phyloP scores from a whole-genome alignment of 2,797 vertebrate species.

The Aphelocoma californica region DNA sequence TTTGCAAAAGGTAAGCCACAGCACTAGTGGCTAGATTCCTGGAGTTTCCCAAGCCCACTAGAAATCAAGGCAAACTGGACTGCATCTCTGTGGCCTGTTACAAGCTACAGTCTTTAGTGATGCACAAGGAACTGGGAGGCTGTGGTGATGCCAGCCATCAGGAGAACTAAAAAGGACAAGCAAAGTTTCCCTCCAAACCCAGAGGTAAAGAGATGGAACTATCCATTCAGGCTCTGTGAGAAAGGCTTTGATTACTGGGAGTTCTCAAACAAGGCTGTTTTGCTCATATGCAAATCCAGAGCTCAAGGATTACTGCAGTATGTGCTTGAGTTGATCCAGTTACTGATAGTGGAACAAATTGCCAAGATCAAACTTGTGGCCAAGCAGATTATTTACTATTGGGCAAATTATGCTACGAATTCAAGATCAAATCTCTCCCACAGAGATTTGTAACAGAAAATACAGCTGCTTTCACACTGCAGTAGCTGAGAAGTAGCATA shows the following conservation, averaged over 20 bases:
- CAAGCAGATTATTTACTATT: neutral
- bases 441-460: neutral
- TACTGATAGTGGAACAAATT: neutral
- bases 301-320: neutral
- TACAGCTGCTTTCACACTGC: neutral
- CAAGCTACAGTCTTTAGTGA: neutral
- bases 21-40: neutral
- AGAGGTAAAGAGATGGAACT: neutral
- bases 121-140: neutral
- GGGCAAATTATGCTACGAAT: neutral
- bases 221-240: neutral
- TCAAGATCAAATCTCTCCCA: neutral
- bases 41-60: neutral
- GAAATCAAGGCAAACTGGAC: neutral
- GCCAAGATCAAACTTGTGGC: neutral
- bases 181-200: neutral
- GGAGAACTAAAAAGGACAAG: neutral
- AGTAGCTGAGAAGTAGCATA: neutral
- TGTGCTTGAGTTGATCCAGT: neutral
- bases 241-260: neutral
- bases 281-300: neutral
- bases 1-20: neutral
- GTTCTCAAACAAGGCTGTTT: neutral
- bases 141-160: neutral
- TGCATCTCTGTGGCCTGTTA: neutral